These are phyloP conservation scores for Cordylochernes scorpioides DNA, from an alignment of 2,888 invertebrate species.

Conservation along the genomic window DNA sequence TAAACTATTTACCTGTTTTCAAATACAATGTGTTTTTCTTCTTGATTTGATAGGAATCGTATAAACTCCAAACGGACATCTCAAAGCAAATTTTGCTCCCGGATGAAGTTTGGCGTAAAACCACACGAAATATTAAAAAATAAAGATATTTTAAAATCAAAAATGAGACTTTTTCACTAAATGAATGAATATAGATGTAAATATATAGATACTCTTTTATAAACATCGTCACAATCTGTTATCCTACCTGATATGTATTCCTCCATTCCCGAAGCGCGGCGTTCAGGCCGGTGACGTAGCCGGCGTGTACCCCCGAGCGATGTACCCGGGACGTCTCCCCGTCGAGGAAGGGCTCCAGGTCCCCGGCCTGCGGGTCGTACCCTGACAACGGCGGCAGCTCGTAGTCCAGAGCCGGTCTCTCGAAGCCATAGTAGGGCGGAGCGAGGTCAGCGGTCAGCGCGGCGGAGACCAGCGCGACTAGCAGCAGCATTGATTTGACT, in stretches of 20 bases:
- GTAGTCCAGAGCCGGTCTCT: slow-evolving; percentile 14
- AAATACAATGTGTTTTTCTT: too few relatives aligned
- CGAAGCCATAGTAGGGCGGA: slow-evolving; percentile 15
- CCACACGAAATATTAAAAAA: slow-evolving; percentile 1
- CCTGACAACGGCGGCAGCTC: slow-evolving; percentile 16
- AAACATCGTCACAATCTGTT: neutral
- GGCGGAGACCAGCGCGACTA: too few relatives aligned
- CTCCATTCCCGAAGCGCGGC: slow-evolving; percentile 16
- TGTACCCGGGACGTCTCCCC: slow-evolving; percentile 17
- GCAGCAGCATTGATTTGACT: too few relatives aligned
- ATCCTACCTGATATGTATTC: slow-evolving; percentile 8
- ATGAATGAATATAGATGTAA: neutral
- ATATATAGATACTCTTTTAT: neutral
- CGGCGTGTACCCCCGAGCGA: slow-evolving; percentile 17
- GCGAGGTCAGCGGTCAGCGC: too few relatives aligned
- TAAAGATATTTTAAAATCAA: slow-evolving; percentile 3
- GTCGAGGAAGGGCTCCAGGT: slow-evolving; percentile 17
- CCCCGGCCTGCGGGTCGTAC: slow-evolving; percentile 15
- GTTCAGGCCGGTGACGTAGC: slow-evolving; percentile 18
- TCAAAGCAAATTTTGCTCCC: too few relatives aligned
- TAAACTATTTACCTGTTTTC: too few relatives aligned
- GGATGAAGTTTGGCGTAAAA: too few relatives aligned
- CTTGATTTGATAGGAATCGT: too few relatives aligned
- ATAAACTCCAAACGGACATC: too few relatives aligned
- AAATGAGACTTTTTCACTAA: neutral